phyloP scores from a whole-genome alignment of 2,797 vertebrate genomes.

The Pempheris klunzingeri region DNA sequence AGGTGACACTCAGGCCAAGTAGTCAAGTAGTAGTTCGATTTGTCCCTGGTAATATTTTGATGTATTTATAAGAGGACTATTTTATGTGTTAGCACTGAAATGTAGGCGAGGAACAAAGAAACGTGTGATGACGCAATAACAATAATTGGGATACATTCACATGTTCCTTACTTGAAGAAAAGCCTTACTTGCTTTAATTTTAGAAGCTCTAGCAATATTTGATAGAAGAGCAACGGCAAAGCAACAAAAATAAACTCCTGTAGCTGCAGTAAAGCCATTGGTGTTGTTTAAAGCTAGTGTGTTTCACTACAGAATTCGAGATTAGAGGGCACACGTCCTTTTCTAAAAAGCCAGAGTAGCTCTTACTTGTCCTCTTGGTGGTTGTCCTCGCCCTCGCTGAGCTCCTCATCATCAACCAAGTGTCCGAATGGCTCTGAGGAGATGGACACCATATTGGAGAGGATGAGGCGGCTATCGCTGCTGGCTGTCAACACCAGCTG shows the following conservation, averaged over 20 bases:
- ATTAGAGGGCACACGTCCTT: not conserved
- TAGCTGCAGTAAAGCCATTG: not conserved
- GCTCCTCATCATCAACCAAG: conserved; percentile 95
- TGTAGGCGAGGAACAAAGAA: not conserved
- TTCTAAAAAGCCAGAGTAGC: not conserved
- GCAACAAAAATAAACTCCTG: not conserved
- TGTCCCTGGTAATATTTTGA: no score
- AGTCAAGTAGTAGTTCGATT: no score
- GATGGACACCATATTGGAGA: conserved; percentile 99
- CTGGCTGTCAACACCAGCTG: conserved; percentile 96
- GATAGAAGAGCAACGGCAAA: not conserved
- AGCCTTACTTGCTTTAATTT: not conserved
- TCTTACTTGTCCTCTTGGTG: conserved; percentile 93
- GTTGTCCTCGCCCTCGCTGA: conserved; percentile 95
- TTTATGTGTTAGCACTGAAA: not conserved
- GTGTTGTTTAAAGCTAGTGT: not conserved
- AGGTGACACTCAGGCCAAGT: no score
- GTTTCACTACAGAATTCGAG: not conserved
- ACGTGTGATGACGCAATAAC: not conserved
- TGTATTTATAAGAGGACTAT: not conserved
- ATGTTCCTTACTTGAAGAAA: no score
- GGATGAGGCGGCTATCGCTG: conserved; percentile 98
- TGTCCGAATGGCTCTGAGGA: conserved; percentile 98
- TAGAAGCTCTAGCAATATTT: not conserved
- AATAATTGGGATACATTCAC: no score